Conservation (phyloP, 2,888 invertebrate genomes). For the Cordylochernes scorpioides region DNA sequence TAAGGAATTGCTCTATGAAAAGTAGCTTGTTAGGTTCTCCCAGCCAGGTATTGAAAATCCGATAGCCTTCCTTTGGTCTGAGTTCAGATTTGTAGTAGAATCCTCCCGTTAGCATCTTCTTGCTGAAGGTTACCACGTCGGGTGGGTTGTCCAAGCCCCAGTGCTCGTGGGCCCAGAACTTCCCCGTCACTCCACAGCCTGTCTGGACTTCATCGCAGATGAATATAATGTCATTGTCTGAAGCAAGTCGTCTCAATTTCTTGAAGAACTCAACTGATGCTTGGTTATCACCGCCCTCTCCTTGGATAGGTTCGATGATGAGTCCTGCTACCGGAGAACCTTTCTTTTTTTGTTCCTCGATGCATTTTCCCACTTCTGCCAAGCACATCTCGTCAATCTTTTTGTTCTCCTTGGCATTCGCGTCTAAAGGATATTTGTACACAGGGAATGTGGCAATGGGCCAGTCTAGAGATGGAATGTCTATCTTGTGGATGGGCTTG, state of each 20-base stretch:
- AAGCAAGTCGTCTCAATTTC: conserved; percentile 41
- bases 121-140: conserved; percentile 85
- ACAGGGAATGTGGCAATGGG: conserved; percentile 67
- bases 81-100: conserved; percentile 53
- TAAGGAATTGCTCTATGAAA: conserved; percentile 50
- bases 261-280: conserved; percentile 70
- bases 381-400: conserved; percentile 48
- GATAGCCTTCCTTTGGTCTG: conserved; percentile 44
- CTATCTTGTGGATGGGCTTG: conserved; percentile 81
- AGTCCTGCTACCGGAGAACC: conserved; percentile 55
- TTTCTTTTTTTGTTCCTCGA: conserved; percentile 38
- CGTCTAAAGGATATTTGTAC: conserved; percentile 73
- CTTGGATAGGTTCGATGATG: conserved; percentile 81
- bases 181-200: conserved; percentile 82
- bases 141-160: conserved; percentile 60
- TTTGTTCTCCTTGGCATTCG: conserved; percentile 44
- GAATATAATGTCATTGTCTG: conserved; percentile 45
- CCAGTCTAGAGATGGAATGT: conserved; percentile 83
- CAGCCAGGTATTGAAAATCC: conserved; percentile 98
- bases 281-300: conserved; percentile 88
- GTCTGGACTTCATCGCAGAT: conserved; percentile 95
- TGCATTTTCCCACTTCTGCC: conserved; percentile 31
- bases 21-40: conserved; percentile 85
- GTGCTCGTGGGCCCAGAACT: conserved; percentile 89
- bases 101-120: conserved; percentile 89